Evolutionary conservation across 2,888 invertebrate genomes (phyloP).

Genomic region (Lasioglossum marginatum): DNA sequence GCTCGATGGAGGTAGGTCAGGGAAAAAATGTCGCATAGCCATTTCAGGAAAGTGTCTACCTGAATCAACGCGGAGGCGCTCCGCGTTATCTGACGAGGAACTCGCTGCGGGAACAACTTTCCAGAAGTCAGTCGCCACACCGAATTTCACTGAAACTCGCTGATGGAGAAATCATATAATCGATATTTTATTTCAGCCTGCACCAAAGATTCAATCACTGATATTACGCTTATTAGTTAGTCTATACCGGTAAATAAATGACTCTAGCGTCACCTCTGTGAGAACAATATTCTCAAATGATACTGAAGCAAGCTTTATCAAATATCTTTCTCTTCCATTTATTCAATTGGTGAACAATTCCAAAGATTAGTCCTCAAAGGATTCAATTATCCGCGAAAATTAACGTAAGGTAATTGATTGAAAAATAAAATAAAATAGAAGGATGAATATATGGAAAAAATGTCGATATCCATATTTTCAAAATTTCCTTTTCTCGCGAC

Average conservation of each 20-base stretch:
- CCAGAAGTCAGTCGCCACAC: neutral
- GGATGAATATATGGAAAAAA: too few species aligned
- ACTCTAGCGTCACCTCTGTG: neutral
- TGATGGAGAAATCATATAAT: neutral
- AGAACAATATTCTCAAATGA: neutral
- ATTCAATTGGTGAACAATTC: neutral
- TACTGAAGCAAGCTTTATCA: neutral
- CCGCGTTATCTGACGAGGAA: neutral
- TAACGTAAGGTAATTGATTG: too few species aligned
- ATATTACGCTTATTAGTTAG: neutral
- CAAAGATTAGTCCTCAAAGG: too few species aligned
- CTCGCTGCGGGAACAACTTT: neutral
- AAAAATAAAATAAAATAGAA: too few species aligned
- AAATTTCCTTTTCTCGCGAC: too few species aligned
- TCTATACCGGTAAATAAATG: neutral
- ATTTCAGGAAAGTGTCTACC: slow-evolving; percentile 11
- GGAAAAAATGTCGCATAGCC: slow-evolving; percentile 40
- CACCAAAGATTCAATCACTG: neutral
- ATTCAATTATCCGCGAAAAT: too few species aligned
- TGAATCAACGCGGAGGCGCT: slow-evolving; percentile 18
- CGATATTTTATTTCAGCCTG: neutral
- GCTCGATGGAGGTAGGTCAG: slow-evolving; percentile 20
- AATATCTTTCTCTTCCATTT: neutral
- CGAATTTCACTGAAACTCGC: neutral
- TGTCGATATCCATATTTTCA: too few species aligned